phyloP scores from a whole-genome alignment of 37 sponge, comb jelly and placozoan species.

The Tethya wilhelma region DNA sequence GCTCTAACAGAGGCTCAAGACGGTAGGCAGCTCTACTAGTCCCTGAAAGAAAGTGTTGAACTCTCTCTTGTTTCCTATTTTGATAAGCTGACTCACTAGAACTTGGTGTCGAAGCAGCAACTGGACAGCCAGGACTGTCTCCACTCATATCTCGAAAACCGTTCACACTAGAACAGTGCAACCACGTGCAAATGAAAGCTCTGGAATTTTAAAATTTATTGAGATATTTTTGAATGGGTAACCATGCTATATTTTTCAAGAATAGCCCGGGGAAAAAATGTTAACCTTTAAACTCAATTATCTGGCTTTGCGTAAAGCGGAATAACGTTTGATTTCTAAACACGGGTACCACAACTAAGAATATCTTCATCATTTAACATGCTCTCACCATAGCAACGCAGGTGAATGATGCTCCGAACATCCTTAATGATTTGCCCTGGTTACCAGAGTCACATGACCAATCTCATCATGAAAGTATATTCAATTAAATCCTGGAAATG shows the following conservation, averaged over 20 bases:
- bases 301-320: too few relatives aligned
- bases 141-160: neutral
- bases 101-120: neutral
- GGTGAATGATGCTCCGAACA: too few relatives aligned
- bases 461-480: too few relatives aligned
- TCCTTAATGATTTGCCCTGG: too few relatives aligned
- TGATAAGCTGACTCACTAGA: neutral
- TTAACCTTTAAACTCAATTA: too few relatives aligned
- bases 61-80: neutral
- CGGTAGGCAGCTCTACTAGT: neutral
- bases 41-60: neutral
- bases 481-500: too few relatives aligned
- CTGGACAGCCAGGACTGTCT: neutral
- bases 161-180: neutral
- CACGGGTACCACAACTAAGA: too few relatives aligned
- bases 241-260: constrained; percentile 5
- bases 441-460: too few relatives aligned
- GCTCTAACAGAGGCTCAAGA: constrained; percentile 9
- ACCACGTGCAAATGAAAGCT: neutral
- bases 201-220: neutral
- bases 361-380: too few relatives aligned
- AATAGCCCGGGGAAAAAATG: too few relatives aligned
- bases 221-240: neutral
- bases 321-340: too few relatives aligned
- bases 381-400: too few relatives aligned